A percentile compares a stretch with the other conserved stretches of the same genome.
phyloP scores from a whole-genome alignment of 1,140 invertebrate species.

The Drosophila ogumai region DNA sequence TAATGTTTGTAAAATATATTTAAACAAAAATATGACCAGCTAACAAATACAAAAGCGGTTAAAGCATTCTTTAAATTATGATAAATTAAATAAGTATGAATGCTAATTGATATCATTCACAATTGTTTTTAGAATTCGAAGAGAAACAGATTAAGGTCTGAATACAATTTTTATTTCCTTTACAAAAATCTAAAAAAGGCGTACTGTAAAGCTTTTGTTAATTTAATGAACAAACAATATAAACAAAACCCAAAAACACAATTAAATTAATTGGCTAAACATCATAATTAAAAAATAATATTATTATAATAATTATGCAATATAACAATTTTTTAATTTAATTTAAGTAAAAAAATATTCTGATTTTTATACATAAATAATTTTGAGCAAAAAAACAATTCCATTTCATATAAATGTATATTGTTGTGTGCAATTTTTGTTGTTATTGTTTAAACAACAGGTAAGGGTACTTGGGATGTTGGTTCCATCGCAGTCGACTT shows the following conservation, averaged over 20 bases:
- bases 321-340: too few species aligned
- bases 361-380: background rate
- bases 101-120: background rate
- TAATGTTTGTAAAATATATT: too few species aligned
- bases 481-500: constrained; percentile 10
- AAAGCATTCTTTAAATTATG: background rate
- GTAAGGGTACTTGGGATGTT: constrained; percentile 20
- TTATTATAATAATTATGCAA: too few species aligned
- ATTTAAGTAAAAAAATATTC: background rate
- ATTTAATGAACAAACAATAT: background rate
- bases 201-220: background rate
- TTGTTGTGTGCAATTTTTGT: background rate
- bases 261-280: too few species aligned
- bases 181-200: too few species aligned
- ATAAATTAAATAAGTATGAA: background rate
- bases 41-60: background rate
- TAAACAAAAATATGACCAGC: too few species aligned
- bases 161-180: background rate
- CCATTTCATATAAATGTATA: background rate
- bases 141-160: background rate
- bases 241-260: too few species aligned
- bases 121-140: background rate
- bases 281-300: too few species aligned
- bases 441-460: background rate
- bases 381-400: background rate